Percentiles rank a stretch among this genome's conserved stretches.
phyloP scores from a whole-genome alignment of 2,888 invertebrate genomes.

The Cephus pygmeus region DNA sequence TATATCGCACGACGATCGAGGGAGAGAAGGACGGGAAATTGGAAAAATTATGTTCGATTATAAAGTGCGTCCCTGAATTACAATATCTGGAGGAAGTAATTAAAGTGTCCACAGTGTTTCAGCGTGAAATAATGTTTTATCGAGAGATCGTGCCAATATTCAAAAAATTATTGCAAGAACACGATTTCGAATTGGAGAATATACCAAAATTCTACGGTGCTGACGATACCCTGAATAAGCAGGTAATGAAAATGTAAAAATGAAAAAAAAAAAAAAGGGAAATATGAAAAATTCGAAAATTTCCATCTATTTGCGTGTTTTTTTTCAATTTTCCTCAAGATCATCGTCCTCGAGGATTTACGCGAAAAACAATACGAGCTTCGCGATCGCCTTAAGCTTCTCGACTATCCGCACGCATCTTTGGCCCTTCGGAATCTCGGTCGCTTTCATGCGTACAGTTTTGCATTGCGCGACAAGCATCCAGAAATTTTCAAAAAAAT shows the following conservation, averaged over 20 bases:
- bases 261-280: too few relatives aligned
- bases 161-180: slow-evolving; percentile 11
- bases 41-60: too few relatives aligned
- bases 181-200: slow-evolving; percentile 3
- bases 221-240: slow-evolving; percentile 12
- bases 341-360: slow-evolving; percentile 38
- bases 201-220: slow-evolving; percentile 24
- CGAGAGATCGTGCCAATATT: slow-evolving; percentile 26
- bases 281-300: too few relatives aligned
- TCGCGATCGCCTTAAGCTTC: slow-evolving; percentile 13
- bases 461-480: slow-evolving; percentile 31
- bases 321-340: slow-evolving; percentile 18
- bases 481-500: slow-evolving; percentile 31
- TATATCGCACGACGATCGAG: too few relatives aligned
- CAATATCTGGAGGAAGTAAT: too few relatives aligned
- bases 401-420: slow-evolving; percentile 35
- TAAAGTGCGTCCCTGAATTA: too few relatives aligned
- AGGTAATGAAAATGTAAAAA: slow-evolving; percentile 22
- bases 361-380: too few relatives aligned
- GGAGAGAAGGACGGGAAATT: too few relatives aligned
- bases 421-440: slow-evolving; percentile 29
- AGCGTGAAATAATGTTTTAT: slow-evolving; percentile 33
- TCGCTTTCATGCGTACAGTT: slow-evolving; percentile 38
- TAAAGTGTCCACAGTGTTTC: slow-evolving; percentile 19
- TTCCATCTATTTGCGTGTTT: too few relatives aligned